Evolutionary conservation across 1,140 invertebrate genomes (phyloP).

Genomic region (Drosophila funebris): DNA sequence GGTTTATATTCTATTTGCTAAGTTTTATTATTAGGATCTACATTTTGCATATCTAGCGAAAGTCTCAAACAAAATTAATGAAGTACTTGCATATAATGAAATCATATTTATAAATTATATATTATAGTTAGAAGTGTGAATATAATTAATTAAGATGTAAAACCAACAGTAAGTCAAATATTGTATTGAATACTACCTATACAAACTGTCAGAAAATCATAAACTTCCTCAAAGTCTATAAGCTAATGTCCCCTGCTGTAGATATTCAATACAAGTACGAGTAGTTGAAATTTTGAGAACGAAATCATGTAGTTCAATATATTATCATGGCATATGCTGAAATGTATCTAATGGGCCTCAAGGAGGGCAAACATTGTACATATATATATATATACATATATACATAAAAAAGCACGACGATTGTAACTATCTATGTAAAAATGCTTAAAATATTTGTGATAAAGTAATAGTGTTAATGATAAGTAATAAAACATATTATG

Average conservation of each 20-base stretch:
- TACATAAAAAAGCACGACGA: conserved; percentile 61
- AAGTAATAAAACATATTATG: conserved; percentile 75
- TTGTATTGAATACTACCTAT: conserved; percentile 46
- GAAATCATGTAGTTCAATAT: conserved; percentile 52
- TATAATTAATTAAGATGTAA: conserved; percentile 44
- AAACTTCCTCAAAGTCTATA: conserved; percentile 68
- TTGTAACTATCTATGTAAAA: conserved; percentile 82
- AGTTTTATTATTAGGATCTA: conserved; percentile 20
- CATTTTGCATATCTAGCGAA: conserved; percentile 53
- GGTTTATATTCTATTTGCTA: conserved; percentile 36
- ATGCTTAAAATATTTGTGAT: conserved; percentile 83
- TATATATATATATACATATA: conserved; percentile 46
- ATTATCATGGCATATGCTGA: conserved; percentile 32
- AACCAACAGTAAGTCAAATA: conserved; percentile 14
- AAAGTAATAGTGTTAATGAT: conserved; percentile 80
- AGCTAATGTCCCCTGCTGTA: conserved; percentile 57
- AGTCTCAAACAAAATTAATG: conserved; percentile 18
- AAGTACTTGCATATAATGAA: conserved; percentile 25
- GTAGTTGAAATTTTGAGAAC: conserved; percentile 56
- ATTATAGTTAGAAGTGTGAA: conserved; percentile 52
- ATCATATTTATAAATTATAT: conserved; percentile 17
- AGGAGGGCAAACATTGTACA: conserved; percentile 60
- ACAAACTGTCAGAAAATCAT: conserved; percentile 58
- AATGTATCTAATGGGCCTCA: conserved; percentile 57
- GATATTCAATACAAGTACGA: conserved; percentile 49